Conservation (phyloP, 1,140 invertebrate species). For the Drosophila pseudoobscura region DNA sequence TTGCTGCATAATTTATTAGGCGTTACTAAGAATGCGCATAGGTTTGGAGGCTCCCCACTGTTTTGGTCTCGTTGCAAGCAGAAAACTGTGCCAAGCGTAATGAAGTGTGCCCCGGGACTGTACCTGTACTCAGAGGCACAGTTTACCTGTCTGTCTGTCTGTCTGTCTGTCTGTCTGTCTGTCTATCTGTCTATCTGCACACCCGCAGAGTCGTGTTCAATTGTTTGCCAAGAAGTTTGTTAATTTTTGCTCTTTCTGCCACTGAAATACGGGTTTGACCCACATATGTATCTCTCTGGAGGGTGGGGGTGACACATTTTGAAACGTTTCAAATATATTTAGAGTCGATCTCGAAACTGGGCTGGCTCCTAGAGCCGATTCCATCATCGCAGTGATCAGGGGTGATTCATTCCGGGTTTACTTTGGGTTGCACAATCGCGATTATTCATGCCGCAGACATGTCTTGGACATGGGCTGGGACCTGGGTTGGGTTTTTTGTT, state of each 20-base stretch:
- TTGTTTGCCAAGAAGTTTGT: constrained; percentile 30
- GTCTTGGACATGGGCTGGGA: constrained; percentile 7
- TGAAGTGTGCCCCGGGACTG: constrained; percentile 43
- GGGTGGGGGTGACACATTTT: constrained; percentile 33
- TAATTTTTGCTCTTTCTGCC: constrained; percentile 25
- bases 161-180: no score
- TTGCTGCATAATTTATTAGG: constrained; percentile 76
- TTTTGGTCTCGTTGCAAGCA: constrained; percentile 3
- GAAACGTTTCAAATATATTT: constrained; percentile 7
- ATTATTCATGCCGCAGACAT: constrained; percentile 62
- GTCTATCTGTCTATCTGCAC: not conserved
- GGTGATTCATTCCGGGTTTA: constrained; percentile 46
- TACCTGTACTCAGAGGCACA: constrained; percentile 3
- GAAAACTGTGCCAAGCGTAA: constrained; percentile 47
- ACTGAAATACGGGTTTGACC: constrained; percentile 52
- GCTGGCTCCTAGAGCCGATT: constrained; percentile 27
- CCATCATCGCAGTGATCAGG: not conserved
- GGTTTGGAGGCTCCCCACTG: constrained; percentile 14
- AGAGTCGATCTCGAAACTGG: constrained; percentile 12
- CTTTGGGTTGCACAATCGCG: constrained; percentile 52
- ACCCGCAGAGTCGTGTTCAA: constrained; percentile 40
- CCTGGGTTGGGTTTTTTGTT: constrained; percentile 34
- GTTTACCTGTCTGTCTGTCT: no score
- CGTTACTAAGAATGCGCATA: constrained; percentile 59
- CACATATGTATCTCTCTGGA: not conserved